Percentiles rank a stretch among this genome's conserved stretches.
phyloP scores from a whole-genome alignment of 1,140 invertebrate species.

The Paraescarpia echinospica region DNA sequence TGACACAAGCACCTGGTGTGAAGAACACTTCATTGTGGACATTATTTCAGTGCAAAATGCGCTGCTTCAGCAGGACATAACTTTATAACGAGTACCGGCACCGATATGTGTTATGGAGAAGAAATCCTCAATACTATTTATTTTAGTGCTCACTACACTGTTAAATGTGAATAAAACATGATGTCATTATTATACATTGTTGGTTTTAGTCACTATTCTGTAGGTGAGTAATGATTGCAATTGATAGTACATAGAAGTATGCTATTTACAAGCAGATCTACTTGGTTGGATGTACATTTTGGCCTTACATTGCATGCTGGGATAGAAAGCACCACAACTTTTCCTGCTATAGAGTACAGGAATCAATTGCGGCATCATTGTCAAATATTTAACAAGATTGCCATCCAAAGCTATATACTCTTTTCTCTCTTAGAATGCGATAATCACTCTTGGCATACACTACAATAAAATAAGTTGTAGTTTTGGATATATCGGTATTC shows the following conservation, averaged over 20 bases:
- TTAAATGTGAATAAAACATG: neutral
- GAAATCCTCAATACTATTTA: neutral
- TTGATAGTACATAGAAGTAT: neutral
- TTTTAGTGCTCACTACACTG: neutral
- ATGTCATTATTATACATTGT: neutral
- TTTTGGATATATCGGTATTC: too few relatives aligned
- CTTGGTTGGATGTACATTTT: neutral
- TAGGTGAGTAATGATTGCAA: neutral
- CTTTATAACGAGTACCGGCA: too few relatives aligned
- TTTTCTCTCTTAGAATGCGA: too few relatives aligned
- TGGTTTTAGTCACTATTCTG: neutral
- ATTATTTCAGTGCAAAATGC: neutral
- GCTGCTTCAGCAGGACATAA: neutral
- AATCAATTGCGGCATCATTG: too few relatives aligned
- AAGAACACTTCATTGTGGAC: neutral
- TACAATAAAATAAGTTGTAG: too few relatives aligned
- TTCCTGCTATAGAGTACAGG: too few relatives aligned
- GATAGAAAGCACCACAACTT: too few relatives aligned
- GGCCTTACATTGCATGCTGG: neutral
- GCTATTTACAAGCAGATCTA: neutral
- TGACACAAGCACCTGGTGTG: neutral
- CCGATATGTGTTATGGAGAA: neutral
- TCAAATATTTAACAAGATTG: too few relatives aligned
- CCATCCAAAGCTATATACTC: too few relatives aligned
- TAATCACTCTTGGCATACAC: too few relatives aligned